These are phyloP conservation scores for Aleiodes alternator DNA, from an alignment of 2,888 invertebrate species.

Conservation along the genomic window DNA sequence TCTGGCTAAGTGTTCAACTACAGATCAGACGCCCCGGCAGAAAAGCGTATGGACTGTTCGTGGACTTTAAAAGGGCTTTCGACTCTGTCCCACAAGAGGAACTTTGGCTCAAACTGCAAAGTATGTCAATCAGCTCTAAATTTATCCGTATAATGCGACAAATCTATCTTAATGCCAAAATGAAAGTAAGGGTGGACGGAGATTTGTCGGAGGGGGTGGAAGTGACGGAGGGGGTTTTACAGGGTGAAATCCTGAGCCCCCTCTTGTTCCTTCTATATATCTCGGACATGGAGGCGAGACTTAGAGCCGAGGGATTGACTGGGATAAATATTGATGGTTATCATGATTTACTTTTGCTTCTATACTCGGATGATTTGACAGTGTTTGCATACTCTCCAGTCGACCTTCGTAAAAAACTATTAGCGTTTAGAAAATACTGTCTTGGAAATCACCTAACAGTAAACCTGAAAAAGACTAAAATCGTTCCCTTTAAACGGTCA, in stretches of 20 bases:
- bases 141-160: conserved; percentile 37
- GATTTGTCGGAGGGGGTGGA: conserved; percentile 34
- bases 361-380: conserved; percentile 45
- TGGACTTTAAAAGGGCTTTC: conserved; percentile 39
- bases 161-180: conserved; percentile 43
- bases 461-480: not conserved
- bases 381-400: conserved; percentile 31
- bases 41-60: conserved; percentile 39
- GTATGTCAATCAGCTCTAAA: conserved; percentile 40
- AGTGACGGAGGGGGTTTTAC: conserved; percentile 25
- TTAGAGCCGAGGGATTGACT: conserved; percentile 29
- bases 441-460: too few relatives aligned
- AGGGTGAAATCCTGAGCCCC: conserved; percentile 3
- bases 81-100: not conserved
- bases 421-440: too few relatives aligned
- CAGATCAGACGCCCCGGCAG: conserved; percentile 26
- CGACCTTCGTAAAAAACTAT: too few relatives aligned
- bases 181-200: conserved; percentile 30
- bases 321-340: conserved; percentile 42
- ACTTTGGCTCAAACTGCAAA: conserved; percentile 4
- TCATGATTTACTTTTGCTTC: conserved; percentile 20
- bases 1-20: conserved; percentile 41
- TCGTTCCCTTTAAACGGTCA: not conserved
- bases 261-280: conserved; percentile 43
- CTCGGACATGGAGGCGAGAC: conserved; percentile 39